Conservation (phyloP, 2,797 vertebrate genomes). For the Mormyrus hasselquistii region DNA sequence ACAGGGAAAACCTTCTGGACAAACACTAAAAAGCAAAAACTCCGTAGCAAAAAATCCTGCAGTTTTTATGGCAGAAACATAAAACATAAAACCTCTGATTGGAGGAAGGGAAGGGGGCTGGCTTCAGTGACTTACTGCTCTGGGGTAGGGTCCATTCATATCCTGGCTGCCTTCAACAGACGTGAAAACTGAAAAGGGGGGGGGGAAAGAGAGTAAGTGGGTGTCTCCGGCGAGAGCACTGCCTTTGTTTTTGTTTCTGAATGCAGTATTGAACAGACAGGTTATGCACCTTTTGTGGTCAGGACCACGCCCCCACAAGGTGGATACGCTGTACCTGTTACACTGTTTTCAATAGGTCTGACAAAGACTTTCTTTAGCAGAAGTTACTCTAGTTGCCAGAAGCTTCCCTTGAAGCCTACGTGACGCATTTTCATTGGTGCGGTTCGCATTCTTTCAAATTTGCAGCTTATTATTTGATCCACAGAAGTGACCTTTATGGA, state of each 20-base stretch:
- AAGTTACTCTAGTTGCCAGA: neutral
- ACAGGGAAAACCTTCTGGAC: too few species aligned
- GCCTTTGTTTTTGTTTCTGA: neutral
- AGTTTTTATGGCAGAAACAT: neutral
- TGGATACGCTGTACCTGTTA: neutral
- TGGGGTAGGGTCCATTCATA: neutral
- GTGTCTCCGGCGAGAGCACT: neutral
- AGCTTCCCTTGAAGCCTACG: neutral
- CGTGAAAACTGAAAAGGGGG: conserved; percentile 12
- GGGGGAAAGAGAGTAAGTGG: neutral
- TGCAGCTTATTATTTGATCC: neutral
- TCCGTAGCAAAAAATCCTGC: too few species aligned
- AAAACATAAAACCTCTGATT: neutral
- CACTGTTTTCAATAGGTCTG: neutral
- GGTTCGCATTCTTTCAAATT: neutral
- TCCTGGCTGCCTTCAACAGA: neutral
- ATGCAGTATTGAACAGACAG: neutral
- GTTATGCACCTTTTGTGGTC: neutral
- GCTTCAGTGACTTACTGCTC: neutral
- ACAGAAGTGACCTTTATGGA: neutral
- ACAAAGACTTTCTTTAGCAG: neutral
- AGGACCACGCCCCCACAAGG: neutral
- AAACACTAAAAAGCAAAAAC: too few species aligned
- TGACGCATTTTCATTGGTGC: neutral
- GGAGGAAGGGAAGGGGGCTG: neutral